These are phyloP conservation scores for Pseudoatta argentina DNA, from an alignment of 1,140 invertebrate genomes.

Conservation along the genomic window DNA sequence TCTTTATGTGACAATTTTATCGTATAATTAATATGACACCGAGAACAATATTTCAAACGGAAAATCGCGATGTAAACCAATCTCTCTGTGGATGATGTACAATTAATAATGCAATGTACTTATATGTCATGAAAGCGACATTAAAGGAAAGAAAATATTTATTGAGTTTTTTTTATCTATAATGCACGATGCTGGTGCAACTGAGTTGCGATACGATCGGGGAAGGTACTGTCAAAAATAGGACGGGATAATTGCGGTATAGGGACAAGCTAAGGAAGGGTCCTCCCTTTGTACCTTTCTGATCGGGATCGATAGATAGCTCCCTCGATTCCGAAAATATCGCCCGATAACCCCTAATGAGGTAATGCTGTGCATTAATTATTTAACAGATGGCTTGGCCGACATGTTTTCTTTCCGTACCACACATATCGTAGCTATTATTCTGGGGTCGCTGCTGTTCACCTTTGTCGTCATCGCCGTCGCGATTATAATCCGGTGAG, in stretches of 20 bases:
- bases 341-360: slow-evolving; percentile 30
- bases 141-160: not conserved
- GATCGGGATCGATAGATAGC: slow-evolving; percentile 38
- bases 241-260: slow-evolving; percentile 16
- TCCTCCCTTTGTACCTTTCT: slow-evolving; percentile 20
- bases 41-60: not conserved
- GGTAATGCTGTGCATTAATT: slow-evolving; percentile 51
- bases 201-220: not conserved
- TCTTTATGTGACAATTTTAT: not conserved
- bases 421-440: slow-evolving; percentile 83
- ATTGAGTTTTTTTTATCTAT: not conserved
- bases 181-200: not conserved
- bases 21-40: not conserved
- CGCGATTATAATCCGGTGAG: slow-evolving; percentile 80
- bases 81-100: not conserved
- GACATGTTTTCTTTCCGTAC: slow-evolving; percentile 79
- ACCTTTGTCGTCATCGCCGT: slow-evolving; percentile 78
- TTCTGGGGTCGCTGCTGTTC: slow-evolving; percentile 81
- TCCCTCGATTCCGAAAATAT: slow-evolving; percentile 54
- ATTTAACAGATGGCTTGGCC: slow-evolving; percentile 73
- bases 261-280: not conserved
- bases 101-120: not conserved
- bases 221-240: slow-evolving; percentile 31
- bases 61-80: not conserved
- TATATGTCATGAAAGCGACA: not conserved